phyloP scores from a whole-genome alignment of 2,797 vertebrate genomes.

The Coracias cyanogaster region DNA sequence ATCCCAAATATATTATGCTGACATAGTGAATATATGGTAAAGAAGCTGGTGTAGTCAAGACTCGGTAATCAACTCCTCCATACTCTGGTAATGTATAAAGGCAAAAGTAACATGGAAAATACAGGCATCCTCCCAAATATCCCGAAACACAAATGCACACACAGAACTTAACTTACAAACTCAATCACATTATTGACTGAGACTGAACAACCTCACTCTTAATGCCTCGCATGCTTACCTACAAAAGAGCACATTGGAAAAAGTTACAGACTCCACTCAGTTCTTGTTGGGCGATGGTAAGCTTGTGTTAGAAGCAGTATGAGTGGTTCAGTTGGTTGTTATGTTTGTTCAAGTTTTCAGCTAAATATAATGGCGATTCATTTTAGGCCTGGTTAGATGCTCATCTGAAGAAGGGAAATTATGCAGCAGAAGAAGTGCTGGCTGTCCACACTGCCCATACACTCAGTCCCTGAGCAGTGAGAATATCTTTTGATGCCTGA shows the following conservation, averaged over 20 bases:
- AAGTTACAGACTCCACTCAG: neutral
- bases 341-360: neutral
- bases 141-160: neutral
- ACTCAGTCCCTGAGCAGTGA: fast-evolving
- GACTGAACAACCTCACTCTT: neutral
- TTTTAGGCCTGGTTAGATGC: neutral
- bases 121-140: neutral
- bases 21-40: neutral
- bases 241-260: neutral
- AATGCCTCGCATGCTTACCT: fast-evolving
- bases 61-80: neutral
- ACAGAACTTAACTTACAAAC: neutral
- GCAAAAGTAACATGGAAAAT: neutral
- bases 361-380: neutral
- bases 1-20: neutral
- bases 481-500: neutral
- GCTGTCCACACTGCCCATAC: neutral
- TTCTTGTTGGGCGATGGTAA: neutral
- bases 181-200: neutral
- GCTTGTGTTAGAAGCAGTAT: neutral
- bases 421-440: neutral
- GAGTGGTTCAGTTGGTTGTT: neutral
- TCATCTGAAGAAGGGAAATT: neutral
- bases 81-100: neutral
- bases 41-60: neutral